Evolutionary conservation across 2,113 vertebrate genomes (phyloP).

Genomic region (Eupsittula cactorum): DNA sequence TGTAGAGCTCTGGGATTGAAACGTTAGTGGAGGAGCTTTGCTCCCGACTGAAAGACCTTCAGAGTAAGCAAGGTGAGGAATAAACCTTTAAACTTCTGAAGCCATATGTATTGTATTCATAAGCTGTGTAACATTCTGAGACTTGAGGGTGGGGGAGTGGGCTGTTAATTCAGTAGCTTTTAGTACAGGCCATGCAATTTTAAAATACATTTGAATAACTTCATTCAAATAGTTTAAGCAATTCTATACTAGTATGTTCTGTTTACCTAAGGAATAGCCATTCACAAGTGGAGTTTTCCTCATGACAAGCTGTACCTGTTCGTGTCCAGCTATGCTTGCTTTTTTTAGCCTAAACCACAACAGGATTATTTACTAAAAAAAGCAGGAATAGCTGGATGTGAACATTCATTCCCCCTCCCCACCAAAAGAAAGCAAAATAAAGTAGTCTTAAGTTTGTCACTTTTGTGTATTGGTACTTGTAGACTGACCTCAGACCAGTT

Average conservation of each 20-base stretch:
- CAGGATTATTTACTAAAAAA: background rate
- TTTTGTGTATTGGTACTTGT: background rate
- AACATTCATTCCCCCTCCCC: background rate
- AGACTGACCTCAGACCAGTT: background rate
- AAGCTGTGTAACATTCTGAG: background rate
- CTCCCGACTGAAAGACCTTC: conserved; percentile 96
- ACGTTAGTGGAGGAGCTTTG: conserved; percentile 98
- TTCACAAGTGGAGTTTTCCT: background rate
- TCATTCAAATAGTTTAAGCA: background rate
- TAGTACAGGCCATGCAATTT: background rate
- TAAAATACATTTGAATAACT: background rate
- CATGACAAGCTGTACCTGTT: background rate
- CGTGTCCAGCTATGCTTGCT: background rate
- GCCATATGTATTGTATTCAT: background rate
- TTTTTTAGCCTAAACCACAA: background rate
- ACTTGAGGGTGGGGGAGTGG: background rate
- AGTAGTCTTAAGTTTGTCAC: background rate
- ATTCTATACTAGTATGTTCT: background rate
- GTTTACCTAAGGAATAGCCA: background rate
- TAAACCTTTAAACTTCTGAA: background rate
- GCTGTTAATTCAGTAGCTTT: background rate
- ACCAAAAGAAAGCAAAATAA: too few relatives aligned
- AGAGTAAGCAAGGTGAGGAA: conserved; percentile 93
- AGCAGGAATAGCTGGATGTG: background rate
- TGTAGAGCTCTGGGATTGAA: conserved; percentile 96